Evolutionary conservation across 2,113 vertebrate genomes (phyloP).

Genomic region (Turdus rufiventris): DNA sequence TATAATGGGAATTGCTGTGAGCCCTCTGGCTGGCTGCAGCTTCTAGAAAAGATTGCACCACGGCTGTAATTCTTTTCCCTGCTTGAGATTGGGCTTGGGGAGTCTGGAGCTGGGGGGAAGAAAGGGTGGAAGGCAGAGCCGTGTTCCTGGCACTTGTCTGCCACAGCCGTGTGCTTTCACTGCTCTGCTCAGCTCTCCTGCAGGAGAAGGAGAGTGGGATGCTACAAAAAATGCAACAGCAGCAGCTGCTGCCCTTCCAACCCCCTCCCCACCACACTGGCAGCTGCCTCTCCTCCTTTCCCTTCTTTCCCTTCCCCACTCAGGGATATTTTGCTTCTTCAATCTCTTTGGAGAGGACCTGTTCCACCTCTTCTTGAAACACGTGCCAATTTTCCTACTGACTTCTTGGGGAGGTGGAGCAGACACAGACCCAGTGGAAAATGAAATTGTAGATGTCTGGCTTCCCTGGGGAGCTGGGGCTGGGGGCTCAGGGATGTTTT

Average conservation of each 20-base stretch:
- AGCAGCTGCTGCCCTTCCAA: constrained; percentile 37
- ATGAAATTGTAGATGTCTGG: constrained; percentile 24
- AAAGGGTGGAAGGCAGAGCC: neutral
- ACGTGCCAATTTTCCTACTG: constrained; percentile 7
- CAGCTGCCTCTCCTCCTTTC: constrained; percentile 19
- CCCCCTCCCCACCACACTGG: neutral
- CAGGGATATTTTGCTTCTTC: neutral
- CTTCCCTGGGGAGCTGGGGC: neutral
- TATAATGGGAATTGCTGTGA: constrained; percentile 7
- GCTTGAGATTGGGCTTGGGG: neutral
- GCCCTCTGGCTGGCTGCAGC: neutral
- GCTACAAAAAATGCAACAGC: neutral
- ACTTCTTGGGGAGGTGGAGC: neutral
- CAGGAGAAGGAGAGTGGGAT: neutral
- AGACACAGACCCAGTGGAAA: neutral
- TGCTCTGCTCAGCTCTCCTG: neutral
- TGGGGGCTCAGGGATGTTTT: neutral
- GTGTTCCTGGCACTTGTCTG: constrained; percentile 31
- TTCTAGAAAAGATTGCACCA: neutral
- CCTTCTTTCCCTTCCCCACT: neutral
- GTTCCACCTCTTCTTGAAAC: neutral
- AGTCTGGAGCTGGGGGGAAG: neutral
- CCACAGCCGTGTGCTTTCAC: neutral
- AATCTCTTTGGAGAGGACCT: neutral
- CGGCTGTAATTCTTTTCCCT: neutral